Base-by-base conservation (phyloP, 2,113 vertebrate species). In the Phyllostomus hastatus region DNA sequence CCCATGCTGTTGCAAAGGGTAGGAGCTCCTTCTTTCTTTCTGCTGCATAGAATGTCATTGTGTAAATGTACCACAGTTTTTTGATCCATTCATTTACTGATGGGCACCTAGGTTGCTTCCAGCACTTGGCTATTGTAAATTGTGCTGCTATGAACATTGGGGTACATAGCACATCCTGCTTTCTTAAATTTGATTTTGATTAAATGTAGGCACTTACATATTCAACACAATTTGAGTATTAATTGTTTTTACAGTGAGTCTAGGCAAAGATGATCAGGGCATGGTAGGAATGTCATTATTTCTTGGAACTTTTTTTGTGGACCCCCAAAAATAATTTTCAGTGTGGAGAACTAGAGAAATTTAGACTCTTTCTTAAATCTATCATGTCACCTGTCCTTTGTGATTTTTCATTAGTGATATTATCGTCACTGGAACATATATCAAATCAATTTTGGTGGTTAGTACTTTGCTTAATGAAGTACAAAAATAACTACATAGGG, bases 151-250 rank as follows among this genome's bases (percentile, higher is more conserved):
- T 4, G 43, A 43, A 43, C 43, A 43, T 9, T 43, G 43, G 43
- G 43, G 43, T 43, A 5, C 43, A 43, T 43, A 43, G 43, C n/a
- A 24, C 48, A 33, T 64, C 35, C 38, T 81, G 31, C 57, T 91
- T 88, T 92, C 75, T 87, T 67, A 48, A 41, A 57, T 88, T 92
- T 73, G 38, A 76, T 61, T 84, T 96, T 76, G 24, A 67, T 81
- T 72, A 35, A 81, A 11, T 81, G 5, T 5, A 64, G 12, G 54
- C 3, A 70, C 33, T n/a, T 76, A 33, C 48, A 31, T 57, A 64
- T 22, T 80, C 10, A 64, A 50, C n/a, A 66, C 76, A 84, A 54
- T 64, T 69, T 38, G 4, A 64, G 31, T 90, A 38, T 50, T 94
- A 67, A 35, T n/a, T 72, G 0, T 85, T 31, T 85, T 89, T 79